phyloP scores from a whole-genome alignment of 2,113 vertebrate genomes.

The Prochilodus magdalenae region DNA sequence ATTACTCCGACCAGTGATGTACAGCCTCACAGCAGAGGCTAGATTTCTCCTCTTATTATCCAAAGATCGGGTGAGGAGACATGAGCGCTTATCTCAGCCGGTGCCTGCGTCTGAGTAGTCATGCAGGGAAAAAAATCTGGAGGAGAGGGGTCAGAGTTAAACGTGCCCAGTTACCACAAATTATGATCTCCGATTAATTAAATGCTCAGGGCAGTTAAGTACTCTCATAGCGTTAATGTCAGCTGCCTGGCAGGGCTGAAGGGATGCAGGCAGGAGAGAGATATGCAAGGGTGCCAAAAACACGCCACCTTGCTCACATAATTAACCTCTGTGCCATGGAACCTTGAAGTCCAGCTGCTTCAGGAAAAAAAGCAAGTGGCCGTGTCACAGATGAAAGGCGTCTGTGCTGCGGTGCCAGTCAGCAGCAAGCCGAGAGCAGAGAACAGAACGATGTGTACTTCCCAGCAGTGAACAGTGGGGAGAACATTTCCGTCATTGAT shows the following conservation, averaged over 20 bases:
- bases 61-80: conserved; percentile 31
- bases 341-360: conserved; percentile 51
- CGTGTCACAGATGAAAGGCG: conserved; percentile 35
- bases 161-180: conserved; percentile 56
- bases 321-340: conserved; percentile 70
- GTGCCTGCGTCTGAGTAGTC: conserved; percentile 55
- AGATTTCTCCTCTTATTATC: conserved; percentile 42
- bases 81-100: conserved; percentile 39
- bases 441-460: conserved; percentile 19
- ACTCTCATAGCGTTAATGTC: conserved; percentile 43
- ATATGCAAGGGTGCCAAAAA: conserved; percentile 54
- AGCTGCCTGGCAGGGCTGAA: conserved; percentile 44
- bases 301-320: conserved; percentile 59
- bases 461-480: conserved; percentile 2
- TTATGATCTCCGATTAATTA: conserved; percentile 55
- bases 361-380: background rate
- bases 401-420: conserved; percentile 8
- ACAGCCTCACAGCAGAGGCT: conserved; percentile 29
- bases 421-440: conserved; percentile 23
- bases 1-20: conserved; percentile 20
- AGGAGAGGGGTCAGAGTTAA: conserved; percentile 42
- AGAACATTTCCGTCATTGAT: conserved; percentile 17
- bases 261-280: conserved; percentile 17
- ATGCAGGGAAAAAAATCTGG: conserved; percentile 19
- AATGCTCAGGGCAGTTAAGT: conserved; percentile 29